Base-by-base conservation (phyloP, 2,888 invertebrate species). In the Bellardia pandia region DNA sequence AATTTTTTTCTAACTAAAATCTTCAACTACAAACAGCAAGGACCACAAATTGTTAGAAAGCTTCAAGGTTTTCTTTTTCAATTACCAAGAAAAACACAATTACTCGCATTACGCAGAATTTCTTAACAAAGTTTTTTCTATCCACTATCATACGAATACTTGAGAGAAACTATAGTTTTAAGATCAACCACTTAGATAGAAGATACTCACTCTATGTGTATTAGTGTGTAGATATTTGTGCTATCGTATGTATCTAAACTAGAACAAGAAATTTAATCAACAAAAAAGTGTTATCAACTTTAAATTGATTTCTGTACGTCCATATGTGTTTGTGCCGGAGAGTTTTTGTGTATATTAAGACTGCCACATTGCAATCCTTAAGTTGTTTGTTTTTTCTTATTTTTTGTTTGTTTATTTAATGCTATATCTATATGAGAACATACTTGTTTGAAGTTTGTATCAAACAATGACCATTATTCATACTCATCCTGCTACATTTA, bases 211-310 rank as follows among this genome's bases (percentile, higher is more conserved):
- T 75, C 14, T 60, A 16, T 33, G 14, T 42, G 33, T 14, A n/a
- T 66, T 11, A 2, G 33, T 33, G 3, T 37, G 1, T 16, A 53
- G 16, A 23, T 13, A 45, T 58, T 72, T 45, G 53, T 64, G 9
- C 45, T 64, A 42, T 72, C 80, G 42, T 42, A 64, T 42, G 16
- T 56, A 16, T 66, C 53, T 45, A 45, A 64, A 23, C 72, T 56
- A 33, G 16, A 30, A 51, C 11, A 84, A 82, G 81, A 87, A 85
- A 85, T 87, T 81, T 69, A 87, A 87, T 81, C 81, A 87, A 82
- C 75, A 79, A 86, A 80, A 75, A 83, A 86, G 74, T 87, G 42
- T 81, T 84, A 87, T 74, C 56, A 87, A 85, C 74, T 87, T 87
- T 69, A 78, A 87, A 87, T 87, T 81, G 87, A 87, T 87, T 87